A percentile compares a stretch with the other conserved stretches of the same genome.
Evolutionary conservation across 2,888 invertebrate species (phyloP).

Genomic region (Cephus nigrinus): DNA sequence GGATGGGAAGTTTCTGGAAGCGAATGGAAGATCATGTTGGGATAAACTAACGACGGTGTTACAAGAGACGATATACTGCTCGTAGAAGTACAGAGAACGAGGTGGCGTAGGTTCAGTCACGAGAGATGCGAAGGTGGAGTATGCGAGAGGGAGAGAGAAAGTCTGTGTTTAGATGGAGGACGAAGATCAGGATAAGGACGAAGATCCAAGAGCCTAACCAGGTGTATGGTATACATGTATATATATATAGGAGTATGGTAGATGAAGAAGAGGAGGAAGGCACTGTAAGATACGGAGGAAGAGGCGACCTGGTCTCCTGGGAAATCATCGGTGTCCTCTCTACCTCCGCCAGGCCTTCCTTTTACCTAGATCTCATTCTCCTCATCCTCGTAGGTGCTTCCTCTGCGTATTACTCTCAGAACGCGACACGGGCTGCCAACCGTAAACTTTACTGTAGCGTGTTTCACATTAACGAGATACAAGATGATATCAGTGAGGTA

Average conservation of each 20-base stretch:
- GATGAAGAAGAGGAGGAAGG: neutral
- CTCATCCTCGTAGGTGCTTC: neutral
- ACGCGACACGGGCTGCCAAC: slow-evolving; percentile 4
- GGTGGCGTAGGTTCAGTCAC: neutral
- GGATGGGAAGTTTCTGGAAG: neutral
- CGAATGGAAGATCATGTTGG: neutral
- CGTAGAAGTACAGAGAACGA: neutral
- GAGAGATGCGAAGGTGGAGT: neutral
- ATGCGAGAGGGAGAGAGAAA: neutral
- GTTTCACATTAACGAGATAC: neutral
- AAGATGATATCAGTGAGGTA: neutral
- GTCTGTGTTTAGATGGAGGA: neutral
- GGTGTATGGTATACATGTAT: neutral
- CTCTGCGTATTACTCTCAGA: neutral
- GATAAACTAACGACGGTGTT: slow-evolving; percentile 17
- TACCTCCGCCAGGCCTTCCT: slow-evolving; percentile 17
- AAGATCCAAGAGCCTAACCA: slow-evolving; percentile 14
- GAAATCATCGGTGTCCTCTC: slow-evolving; percentile 58
- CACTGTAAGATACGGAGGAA: slow-evolving; percentile 24
- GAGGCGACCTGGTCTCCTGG: slow-evolving; percentile 43
- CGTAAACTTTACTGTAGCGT: slow-evolving; percentile 10
- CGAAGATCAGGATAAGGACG: slow-evolving; percentile 13
- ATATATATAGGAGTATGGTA: neutral
- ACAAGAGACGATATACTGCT: slow-evolving; percentile 2
- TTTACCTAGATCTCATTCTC: slow-evolving; percentile 14